A percentile compares a stretch with the other conserved stretches of the same genome.
phyloP scores from a whole-genome alignment of 1,140 invertebrate genomes.

The Pomacea maculata region DNA sequence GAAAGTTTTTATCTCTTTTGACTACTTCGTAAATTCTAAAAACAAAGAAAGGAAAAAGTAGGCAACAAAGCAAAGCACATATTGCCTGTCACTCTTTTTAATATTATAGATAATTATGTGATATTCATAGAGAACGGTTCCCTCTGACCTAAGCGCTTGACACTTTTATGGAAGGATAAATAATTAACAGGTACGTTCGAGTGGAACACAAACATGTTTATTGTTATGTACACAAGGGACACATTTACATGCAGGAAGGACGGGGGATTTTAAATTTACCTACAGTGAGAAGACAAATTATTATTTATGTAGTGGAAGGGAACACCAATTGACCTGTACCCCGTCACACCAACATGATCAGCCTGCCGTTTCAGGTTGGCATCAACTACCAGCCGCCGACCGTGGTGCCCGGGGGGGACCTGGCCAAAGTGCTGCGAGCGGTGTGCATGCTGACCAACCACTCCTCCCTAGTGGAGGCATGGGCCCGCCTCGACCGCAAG shows the following conservation, averaged over 20 bases:
- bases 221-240: no score
- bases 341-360: no score
- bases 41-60: no score
- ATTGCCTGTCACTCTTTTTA: no score
- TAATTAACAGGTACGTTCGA: neutral
- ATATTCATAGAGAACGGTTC: neutral
- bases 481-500: conserved; percentile 41
- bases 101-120: neutral
- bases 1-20: neutral
- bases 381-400: conserved; percentile 21
- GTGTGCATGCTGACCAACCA: conserved; percentile 20
- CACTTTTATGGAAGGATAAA: neutral
- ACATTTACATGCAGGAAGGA: no score
- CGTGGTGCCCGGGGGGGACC: conserved; percentile 71
- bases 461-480: conserved; percentile 9
- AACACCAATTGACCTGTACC: no score
- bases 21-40: neutral
- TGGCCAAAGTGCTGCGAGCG: conserved; percentile 71
- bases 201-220: no score
- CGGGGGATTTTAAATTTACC: no score
- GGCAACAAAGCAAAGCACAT: no score
- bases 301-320: no score
- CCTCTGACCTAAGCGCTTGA: neutral
- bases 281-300: no score
- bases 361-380: neutral